Evolutionary conservation across 2,797 vertebrate genomes (phyloP).

Genomic region (Gadopsis bispinosus): DNA sequence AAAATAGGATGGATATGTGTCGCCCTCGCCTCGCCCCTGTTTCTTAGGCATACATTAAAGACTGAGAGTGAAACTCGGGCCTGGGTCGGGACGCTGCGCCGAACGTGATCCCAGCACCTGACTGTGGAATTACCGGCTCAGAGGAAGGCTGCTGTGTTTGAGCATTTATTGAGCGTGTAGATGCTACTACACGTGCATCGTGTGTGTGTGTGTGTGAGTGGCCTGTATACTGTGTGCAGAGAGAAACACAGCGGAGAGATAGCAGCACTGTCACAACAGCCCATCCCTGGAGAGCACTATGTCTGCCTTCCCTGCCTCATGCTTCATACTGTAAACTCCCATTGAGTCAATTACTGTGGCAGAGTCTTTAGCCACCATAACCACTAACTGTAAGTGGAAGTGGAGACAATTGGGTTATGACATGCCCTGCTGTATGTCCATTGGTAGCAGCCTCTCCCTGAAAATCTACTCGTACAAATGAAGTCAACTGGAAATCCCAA

Average conservation of each 20-base stretch:
- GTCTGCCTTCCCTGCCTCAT: conserved; percentile 57
- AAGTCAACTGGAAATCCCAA: conserved; percentile 72
- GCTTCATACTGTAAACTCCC: conserved; percentile 77
- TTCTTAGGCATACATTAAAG: conserved; percentile 56
- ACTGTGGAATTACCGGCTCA: conserved; percentile 59
- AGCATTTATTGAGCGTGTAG: conserved; percentile 27
- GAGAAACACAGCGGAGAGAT: conserved; percentile 49
- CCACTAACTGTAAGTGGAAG: conserved; percentile 80
- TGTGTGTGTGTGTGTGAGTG: conserved; percentile 29
- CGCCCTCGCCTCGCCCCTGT: conserved; percentile 22
- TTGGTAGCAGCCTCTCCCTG: conserved; percentile 43
- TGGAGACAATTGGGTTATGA: conserved; percentile 81
- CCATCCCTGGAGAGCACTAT: conserved; percentile 67
- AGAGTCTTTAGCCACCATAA: conserved; percentile 72
- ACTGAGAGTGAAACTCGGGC: conserved; percentile 43
- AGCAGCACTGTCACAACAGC: conserved; percentile 72
- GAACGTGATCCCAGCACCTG: conserved; percentile 51
- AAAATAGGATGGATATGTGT: conserved; percentile 73
- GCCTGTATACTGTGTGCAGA: conserved; percentile 40
- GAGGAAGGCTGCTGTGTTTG: conserved; percentile 37
- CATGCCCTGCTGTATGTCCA: conserved; percentile 69
- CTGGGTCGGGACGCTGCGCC: conserved; percentile 10
- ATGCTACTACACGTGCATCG: conserved; percentile 4
- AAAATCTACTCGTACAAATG: conserved; percentile 68
- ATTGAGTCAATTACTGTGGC: conserved; percentile 78